These are phyloP conservation scores for Zaprionus vittiger DNA, from an alignment of 1,140 invertebrate species.

Conservation along the genomic window DNA sequence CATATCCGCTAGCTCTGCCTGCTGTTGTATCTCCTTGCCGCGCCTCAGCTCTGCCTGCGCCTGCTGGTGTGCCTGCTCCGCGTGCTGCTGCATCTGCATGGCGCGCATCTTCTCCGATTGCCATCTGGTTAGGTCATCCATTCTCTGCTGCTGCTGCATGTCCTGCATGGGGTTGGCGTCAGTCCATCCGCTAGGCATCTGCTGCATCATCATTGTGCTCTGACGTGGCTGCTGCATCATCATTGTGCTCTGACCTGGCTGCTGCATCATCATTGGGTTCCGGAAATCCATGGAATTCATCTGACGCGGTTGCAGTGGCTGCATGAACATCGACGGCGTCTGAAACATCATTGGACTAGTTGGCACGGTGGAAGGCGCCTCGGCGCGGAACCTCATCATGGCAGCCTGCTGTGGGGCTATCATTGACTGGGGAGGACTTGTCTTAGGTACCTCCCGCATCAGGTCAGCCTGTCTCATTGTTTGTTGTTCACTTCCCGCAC, in stretches of 20 bases:
- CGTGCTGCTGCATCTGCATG: not conserved
- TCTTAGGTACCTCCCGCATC: too few relatives aligned
- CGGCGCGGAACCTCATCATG: too few relatives aligned
- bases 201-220: not conserved
- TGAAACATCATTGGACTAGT: too few relatives aligned
- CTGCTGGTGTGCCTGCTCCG: not conserved
- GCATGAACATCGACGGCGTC: not conserved
- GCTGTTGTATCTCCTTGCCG: constrained; percentile 7
- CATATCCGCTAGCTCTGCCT: not conserved
- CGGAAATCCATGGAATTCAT: not conserved
- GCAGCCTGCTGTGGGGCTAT: too few relatives aligned
- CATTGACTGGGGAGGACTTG: too few relatives aligned
- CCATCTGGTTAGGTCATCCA: not conserved
- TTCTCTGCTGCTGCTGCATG: constrained; percentile 17
- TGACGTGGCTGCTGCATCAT: constrained; percentile 5
- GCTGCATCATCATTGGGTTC: constrained; percentile 4
- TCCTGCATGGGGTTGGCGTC: constrained; percentile 3
- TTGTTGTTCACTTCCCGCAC: not conserved
- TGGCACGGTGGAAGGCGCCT: too few relatives aligned
- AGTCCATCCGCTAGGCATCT: not conserved
- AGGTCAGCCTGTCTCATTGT: not conserved
- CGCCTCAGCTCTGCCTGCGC: not conserved
- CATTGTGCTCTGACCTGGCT: not conserved
- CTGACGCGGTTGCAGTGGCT: not conserved
- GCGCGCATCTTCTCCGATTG: not conserved